Conservation (phyloP, 2,113 vertebrate genomes). For the Erythrolamprus reginae region DNA sequence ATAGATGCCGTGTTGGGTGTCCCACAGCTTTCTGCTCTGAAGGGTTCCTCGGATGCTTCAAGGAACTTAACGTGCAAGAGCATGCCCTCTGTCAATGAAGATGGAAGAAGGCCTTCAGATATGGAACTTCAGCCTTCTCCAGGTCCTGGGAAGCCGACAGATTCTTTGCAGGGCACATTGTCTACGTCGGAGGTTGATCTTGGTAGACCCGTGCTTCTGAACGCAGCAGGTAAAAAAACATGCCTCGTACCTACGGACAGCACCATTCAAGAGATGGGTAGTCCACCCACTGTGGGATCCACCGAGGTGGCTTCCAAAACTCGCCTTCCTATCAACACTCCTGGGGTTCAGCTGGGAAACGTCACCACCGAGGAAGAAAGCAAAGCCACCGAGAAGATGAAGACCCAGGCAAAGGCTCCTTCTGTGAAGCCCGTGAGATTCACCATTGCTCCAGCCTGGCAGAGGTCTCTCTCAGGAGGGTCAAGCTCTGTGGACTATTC, state of each 20-base stretch:
- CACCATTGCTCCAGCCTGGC: conserved; percentile 70
- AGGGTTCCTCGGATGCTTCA: neutral
- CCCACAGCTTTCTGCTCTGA: neutral
- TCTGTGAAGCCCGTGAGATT: conserved; percentile 61
- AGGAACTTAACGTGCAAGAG: conserved; percentile 4
- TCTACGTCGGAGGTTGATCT: neutral
- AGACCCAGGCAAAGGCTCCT: conserved; percentile 20
- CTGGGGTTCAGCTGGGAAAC: neutral
- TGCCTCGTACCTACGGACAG: neutral
- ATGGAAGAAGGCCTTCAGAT: neutral
- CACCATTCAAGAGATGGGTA: neutral
- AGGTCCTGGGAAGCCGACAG: neutral
- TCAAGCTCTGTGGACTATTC: conserved; percentile 51
- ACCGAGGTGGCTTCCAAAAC: conserved; percentile 21
- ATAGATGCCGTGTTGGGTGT: neutral
- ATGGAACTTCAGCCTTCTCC: conserved; percentile 1
- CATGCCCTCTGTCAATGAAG: conserved; percentile 2
- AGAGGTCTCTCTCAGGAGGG: conserved; percentile 65
- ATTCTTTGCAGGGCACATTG: fast-evolving
- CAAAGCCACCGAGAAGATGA: conserved; percentile 14
- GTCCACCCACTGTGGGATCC: conserved; percentile 20
- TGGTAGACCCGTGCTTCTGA: conserved; percentile 2
- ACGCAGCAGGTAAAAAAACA: neutral
- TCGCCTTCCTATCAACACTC: neutral
- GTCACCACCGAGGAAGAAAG: conserved; percentile 32